These are phyloP conservation scores for Nothocercus nigrocapillus DNA, from an alignment of 2,113 vertebrate species.

Conservation along the genomic window DNA sequence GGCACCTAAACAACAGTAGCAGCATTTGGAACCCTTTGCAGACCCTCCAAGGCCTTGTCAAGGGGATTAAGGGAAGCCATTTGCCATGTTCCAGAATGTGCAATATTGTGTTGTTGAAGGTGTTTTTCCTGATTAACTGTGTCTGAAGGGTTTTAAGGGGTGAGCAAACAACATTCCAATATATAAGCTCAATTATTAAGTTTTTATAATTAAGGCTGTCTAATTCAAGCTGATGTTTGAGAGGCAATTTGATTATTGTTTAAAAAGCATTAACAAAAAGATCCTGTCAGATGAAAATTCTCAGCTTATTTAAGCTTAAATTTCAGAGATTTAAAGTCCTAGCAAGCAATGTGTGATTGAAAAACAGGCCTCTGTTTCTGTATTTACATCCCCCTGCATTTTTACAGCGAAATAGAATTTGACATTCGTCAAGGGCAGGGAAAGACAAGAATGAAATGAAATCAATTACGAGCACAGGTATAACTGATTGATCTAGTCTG, in stretches of 20 bases:
- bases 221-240: not conserved
- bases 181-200: not conserved
- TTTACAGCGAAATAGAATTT: not conserved
- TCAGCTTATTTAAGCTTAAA: not conserved
- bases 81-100: not conserved
- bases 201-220: not conserved
- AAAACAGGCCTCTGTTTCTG: not conserved
- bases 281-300: not conserved
- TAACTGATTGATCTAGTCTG: not conserved
- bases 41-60: not conserved
- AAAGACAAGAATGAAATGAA: not conserved
- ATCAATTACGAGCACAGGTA: not conserved
- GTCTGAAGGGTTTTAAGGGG: not conserved
- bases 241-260: not conserved
- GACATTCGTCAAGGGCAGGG: not conserved
- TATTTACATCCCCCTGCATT: not conserved
- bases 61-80: not conserved
- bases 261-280: not conserved
- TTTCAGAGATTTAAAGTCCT: not conserved
- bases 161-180: not conserved
- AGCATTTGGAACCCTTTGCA: constrained; percentile 17
- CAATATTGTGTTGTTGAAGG: not conserved
- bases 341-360: not conserved
- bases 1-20: not conserved
- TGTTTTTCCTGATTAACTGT: not conserved